Conservation (phyloP, 2,888 invertebrate species). For the Villa cingulata region DNA sequence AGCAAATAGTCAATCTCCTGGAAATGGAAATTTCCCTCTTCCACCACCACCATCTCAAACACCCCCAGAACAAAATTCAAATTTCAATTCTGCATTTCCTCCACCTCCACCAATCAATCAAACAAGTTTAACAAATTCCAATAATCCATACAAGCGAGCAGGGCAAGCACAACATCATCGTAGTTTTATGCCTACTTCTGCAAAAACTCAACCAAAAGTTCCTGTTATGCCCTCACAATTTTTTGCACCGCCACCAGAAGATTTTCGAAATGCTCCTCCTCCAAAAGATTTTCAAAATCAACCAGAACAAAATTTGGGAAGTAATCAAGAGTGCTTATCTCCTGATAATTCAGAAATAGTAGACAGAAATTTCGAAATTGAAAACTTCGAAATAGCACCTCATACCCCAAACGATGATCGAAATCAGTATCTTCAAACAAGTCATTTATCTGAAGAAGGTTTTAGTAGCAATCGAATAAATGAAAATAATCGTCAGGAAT, state of each 20-base stretch:
- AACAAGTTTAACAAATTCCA: slow-evolving; percentile 8
- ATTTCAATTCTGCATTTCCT: slow-evolving; percentile 4
- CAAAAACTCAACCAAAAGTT: slow-evolving; percentile 30
- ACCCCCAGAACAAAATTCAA: slow-evolving; percentile 1
- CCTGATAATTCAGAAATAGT: slow-evolving; percentile 53
- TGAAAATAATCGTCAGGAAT: slow-evolving; percentile 20
- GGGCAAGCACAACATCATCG: slow-evolving; percentile 25
- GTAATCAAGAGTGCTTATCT: slow-evolving; percentile 50
- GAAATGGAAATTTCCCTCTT: slow-evolving; percentile 3
- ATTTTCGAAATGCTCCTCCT: slow-evolving; percentile 32
- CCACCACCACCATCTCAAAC: slow-evolving; percentile 14
- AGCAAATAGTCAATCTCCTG: slow-evolving; percentile 6
- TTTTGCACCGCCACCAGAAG: slow-evolving; percentile 25
- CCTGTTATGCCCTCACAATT: slow-evolving; percentile 14
- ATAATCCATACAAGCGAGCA: slow-evolving; percentile 31
- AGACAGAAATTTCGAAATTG: slow-evolving; percentile 33
- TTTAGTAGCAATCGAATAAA: slow-evolving; percentile 15
- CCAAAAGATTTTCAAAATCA: slow-evolving; percentile 31
- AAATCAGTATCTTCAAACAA: slow-evolving; percentile 64
- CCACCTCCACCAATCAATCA: slow-evolving; percentile 11
- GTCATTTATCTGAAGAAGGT: slow-evolving; percentile 50
- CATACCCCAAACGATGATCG: slow-evolving; percentile 49
- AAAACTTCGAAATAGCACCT: slow-evolving; percentile 40
- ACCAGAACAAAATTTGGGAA: slow-evolving; percentile 32
- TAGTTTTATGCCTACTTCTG: slow-evolving; percentile 35